Base-by-base conservation (phyloP, 1,140 invertebrate species). In the Venustaconcha ellipsiformis region DNA sequence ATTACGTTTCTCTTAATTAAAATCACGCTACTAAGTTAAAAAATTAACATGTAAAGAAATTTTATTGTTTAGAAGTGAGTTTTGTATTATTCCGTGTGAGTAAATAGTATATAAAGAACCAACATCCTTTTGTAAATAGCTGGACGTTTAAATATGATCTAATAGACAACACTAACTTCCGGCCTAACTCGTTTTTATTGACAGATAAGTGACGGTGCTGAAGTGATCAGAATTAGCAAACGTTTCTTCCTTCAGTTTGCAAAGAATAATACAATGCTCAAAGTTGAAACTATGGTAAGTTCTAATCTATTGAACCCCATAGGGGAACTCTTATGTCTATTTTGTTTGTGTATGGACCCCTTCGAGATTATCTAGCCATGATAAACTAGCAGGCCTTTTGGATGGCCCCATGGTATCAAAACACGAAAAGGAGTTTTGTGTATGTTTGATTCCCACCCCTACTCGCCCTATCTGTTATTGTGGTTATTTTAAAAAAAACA, bases 261-360 rank as follows among this genome's bases (percentile, higher is more conserved):
- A 14, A 82, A 85, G 72, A 88, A 89, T 71, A 89, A 89, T 73
- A 88, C 88, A 0, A 89, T 89, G 87, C 75, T 89, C 14, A 82
- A 87, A 66, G 84, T 89, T n/a, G 88, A 89, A 70, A 89, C 87
- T 14, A 87, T 88, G 86, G 88, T 89, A 79, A 78, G 80, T 80
- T 58, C 12, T 12, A 57, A n/a, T 55, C 55, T 30, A 64, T 64
- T 62, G 14, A 64, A 8, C 26, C 26, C 2, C 26, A 30, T 1
- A n/a, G 59, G 4, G 59, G 5, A 62, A 62, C 20, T 23, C 6
- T 18, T 8, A n/a, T 13, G 13, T 62, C 13, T 62, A 11, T 23
- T 62, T 62, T 62, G 20, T 62, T 18, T 62, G 6, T 62, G 6
- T 3, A 1, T 60, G 1, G 2, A 18, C 2, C 15, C 15, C 15